phyloP scores from a whole-genome alignment of 2,888 invertebrate species.

The Cheilosia vernalis region DNA sequence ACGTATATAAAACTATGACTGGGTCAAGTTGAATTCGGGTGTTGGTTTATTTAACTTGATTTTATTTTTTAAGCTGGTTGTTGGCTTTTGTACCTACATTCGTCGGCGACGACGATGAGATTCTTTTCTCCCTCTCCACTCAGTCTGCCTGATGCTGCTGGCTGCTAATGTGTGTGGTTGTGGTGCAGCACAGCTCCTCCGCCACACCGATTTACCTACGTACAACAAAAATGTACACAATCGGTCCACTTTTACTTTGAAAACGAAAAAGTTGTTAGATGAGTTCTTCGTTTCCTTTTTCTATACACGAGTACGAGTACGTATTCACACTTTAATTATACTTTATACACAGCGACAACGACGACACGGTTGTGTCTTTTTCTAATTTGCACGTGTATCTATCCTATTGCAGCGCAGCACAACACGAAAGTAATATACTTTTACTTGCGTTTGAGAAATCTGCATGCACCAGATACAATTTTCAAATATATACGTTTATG shows the following conservation, averaged over 20 bases:
- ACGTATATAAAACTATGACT: conserved; percentile 51
- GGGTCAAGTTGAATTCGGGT: conserved; percentile 75
- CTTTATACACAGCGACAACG: background rate
- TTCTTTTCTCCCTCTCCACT: conserved; percentile 21
- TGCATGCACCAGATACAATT: conserved; percentile 71
- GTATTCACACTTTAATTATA: conserved; percentile 31
- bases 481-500: conserved; percentile 51
- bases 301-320: background rate
- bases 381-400: conserved; percentile 60
- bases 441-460: conserved; percentile 69
- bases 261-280: conserved; percentile 49
- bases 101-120: conserved; percentile 4
- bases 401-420: conserved; percentile 15
- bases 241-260: conserved; percentile 39
- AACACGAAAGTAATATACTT: conserved; percentile 52
- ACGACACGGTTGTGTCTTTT: conserved; percentile 2
- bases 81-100: conserved; percentile 51
- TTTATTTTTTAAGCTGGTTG: conserved; percentile 48
- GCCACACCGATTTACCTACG: background rate
- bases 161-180: background rate
- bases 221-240: background rate
- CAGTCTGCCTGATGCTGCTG: background rate
- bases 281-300: conserved; percentile 19
- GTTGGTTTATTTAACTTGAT: conserved; percentile 60
- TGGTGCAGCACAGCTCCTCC: background rate